Evolutionary conservation across 92 coral and sea anemone genomes (phyloP).

Genomic region (Metridium senile): DNA sequence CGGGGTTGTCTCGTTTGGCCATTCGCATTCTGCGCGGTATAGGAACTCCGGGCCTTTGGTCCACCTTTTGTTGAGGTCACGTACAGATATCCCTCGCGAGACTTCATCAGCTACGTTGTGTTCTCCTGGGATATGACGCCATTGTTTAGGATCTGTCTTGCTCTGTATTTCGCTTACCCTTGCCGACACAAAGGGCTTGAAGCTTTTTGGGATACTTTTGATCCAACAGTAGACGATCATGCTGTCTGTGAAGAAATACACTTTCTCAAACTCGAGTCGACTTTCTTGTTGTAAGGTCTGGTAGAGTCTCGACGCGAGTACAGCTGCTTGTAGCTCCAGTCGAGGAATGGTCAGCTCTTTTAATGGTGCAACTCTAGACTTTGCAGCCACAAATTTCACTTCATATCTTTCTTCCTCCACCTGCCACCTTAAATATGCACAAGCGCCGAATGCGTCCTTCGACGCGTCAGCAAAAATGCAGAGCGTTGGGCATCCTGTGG

Average conservation of each 20-base stretch:
- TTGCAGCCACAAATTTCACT: slow-evolving; percentile 53
- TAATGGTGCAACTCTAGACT: slow-evolving; percentile 69
- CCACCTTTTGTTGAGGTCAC: no score
- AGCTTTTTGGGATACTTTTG: slow-evolving; percentile 33
- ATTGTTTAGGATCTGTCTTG: slow-evolving; percentile 59
- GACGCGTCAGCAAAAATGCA: slow-evolving; percentile 49
- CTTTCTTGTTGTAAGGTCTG: slow-evolving; percentile 14
- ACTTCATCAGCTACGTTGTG: no score
- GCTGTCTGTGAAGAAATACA: slow-evolving; percentile 45
- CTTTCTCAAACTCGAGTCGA: slow-evolving; percentile 40
- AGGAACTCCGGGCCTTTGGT: no score
- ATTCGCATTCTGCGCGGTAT: no score
- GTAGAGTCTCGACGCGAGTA: slow-evolving; percentile 27
- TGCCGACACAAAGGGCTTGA: no score
- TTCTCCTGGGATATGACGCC: no score
- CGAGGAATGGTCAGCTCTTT: slow-evolving; percentile 63
- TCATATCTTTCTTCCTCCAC: slow-evolving; percentile 22
- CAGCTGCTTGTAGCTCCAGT: slow-evolving; percentile 53
- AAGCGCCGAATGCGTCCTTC: slow-evolving; percentile 45
- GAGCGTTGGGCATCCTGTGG: slow-evolving; percentile 29
- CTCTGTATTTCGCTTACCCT: slow-evolving; percentile 60
- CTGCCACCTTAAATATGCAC: slow-evolving; percentile 35
- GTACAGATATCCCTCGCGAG: no score
- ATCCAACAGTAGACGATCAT: slow-evolving; percentile 50
- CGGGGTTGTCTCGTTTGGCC: no score